phyloP scores from a whole-genome alignment of 2,888 invertebrate species.

The Lydus trimaculatus region DNA sequence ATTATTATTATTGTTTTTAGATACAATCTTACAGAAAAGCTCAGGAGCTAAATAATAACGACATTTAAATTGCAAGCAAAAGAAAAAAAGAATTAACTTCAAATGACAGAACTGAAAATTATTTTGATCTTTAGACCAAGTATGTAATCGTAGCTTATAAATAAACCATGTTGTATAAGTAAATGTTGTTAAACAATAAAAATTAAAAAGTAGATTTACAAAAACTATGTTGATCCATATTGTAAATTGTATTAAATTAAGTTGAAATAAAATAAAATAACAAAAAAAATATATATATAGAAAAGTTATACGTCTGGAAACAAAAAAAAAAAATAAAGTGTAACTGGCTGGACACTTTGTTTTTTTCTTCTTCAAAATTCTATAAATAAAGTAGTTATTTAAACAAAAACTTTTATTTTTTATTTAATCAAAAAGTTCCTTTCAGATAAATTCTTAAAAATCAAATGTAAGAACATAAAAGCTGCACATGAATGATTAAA shows the following conservation, averaged over 20 bases:
- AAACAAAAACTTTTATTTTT: background rate
- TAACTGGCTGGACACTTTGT: conserved; percentile 40
- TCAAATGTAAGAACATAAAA: too few relatives aligned
- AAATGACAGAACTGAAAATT: conserved; percentile 29
- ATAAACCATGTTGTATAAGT: conserved; percentile 25
- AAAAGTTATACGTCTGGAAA: background rate
- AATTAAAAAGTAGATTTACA: conserved; percentile 33
- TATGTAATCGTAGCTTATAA: conserved; percentile 13
- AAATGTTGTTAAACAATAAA: conserved; percentile 25
- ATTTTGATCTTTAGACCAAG: conserved; percentile 9
- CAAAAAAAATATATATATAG: background rate
- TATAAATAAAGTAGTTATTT: background rate
- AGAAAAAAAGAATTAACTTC: too few relatives aligned
- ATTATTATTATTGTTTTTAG: conserved; percentile 43
- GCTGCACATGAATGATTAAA: too few relatives aligned
- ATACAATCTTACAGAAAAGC: conserved; percentile 51
- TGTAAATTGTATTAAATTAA: conserved; percentile 17
- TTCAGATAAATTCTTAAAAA: too few relatives aligned
- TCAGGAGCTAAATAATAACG: conserved; percentile 46
- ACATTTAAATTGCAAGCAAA: conserved; percentile 29
- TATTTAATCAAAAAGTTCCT: background rate
- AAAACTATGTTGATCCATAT: background rate
- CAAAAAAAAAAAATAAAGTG: conserved; percentile 36
- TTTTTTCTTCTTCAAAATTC: background rate
- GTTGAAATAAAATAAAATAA: conserved; percentile 21